These are phyloP conservation scores for Phataginus tricuspis DNA, from an alignment of 2,797 vertebrate genomes.

Conservation along the genomic window DNA sequence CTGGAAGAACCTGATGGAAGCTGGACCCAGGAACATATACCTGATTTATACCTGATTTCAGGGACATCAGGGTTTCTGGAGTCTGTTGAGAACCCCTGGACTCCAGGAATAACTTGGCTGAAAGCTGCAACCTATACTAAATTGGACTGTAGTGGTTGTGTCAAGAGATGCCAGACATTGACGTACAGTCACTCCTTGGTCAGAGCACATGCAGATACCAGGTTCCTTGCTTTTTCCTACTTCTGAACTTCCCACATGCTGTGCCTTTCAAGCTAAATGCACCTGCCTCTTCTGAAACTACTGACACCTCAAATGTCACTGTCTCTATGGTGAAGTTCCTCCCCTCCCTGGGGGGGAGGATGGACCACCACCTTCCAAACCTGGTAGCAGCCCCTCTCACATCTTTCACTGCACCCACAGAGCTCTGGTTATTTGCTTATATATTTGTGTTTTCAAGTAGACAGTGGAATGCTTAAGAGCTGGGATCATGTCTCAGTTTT, in stretches of 20 bases:
- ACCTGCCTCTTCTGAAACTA: background rate
- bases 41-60: no score
- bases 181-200: background rate
- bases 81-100: background rate
- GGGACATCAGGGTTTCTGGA: background rate
- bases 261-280: background rate
- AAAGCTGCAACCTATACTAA: background rate
- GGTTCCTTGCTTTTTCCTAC: background rate
- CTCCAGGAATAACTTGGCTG: background rate
- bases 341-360: background rate
- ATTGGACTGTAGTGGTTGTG: background rate
- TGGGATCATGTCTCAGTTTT: background rate
- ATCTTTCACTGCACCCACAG: background rate
- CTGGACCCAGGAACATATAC: background rate
- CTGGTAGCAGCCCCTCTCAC: background rate
- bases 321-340: background rate
- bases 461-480: background rate
- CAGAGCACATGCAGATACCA: background rate
- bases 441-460: background rate
- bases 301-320: background rate
- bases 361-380: background rate
- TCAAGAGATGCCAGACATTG: background rate
- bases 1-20: background rate
- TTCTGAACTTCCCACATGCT: background rate
- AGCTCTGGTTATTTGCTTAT: background rate